phyloP scores from a whole-genome alignment of 1,140 invertebrate species.

The Zaprionus gabonicus region DNA sequence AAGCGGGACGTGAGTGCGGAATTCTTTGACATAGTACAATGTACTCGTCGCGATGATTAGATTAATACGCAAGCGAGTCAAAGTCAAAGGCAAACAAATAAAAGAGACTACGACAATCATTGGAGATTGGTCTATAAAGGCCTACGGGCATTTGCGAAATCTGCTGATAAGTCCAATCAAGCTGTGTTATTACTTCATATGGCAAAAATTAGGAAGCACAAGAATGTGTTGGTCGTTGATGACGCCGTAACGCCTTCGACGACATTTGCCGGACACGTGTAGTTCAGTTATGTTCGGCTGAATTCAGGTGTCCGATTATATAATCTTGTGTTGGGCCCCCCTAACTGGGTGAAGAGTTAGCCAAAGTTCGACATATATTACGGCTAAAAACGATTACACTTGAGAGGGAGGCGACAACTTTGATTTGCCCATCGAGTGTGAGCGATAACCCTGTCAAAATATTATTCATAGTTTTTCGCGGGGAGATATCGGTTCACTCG shows the following conservation, averaged over 20 bases:
- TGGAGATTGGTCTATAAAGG: slow-evolving; percentile 16
- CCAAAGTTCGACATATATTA: background rate
- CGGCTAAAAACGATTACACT: background rate
- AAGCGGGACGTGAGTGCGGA: background rate
- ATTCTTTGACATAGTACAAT: background rate
- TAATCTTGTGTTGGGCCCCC: background rate
- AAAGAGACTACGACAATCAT: slow-evolving; percentile 33
- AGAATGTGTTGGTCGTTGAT: background rate
- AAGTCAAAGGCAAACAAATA: slow-evolving; percentile 34
- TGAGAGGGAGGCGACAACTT: background rate
- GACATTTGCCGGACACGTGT: background rate
- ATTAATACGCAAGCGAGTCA: slow-evolving; percentile 34
- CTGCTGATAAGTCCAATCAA: slow-evolving; percentile 17
- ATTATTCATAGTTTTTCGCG: background rate
- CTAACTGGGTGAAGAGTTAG: background rate
- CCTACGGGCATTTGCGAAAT: slow-evolving; percentile 7
- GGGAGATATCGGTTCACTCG: background rate
- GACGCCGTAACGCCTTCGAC: background rate
- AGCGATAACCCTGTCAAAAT: background rate
- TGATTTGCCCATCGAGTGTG: background rate
- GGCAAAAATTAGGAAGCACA: background rate
- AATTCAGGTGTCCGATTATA: background rate
- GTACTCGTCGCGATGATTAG: slow-evolving; percentile 21
- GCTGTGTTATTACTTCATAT: background rate
- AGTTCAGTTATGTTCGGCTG: background rate